Evolutionary conservation across 2,113 vertebrate genomes (phyloP), one percentile per base, ranked within the genome.

Genomic region (Ptychochromis oligacanthus): DNA sequence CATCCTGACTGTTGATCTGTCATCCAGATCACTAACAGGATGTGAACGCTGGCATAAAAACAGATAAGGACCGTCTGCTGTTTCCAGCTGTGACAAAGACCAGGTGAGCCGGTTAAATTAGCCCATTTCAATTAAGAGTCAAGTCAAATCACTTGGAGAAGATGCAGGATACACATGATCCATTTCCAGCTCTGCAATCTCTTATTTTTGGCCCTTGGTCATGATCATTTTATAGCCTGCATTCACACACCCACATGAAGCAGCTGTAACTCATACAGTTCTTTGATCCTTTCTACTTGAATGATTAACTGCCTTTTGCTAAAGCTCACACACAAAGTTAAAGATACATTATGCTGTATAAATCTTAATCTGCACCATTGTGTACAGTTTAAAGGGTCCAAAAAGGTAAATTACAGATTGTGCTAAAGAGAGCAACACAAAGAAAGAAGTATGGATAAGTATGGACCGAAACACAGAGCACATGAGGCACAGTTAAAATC

Each of bases 371-470:
- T 46, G 22, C 5, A 7, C 65, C 11, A 43, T 24, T 85, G 79
- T 77, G 59, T 58, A 11, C 5, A 55, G 52, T 61, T 82, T 28
- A 59, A 38, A 83, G 13, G 14, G 15, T 10, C 3, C 6, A 59
- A 9, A 24, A 58, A 28, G 75, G 22, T 13, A 79, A 85, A 85
- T 81, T 56, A 92, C 10, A 85, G 61, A 46, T 9, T 72, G 67
- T 72, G 46, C 26, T 54, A 34, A 26, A 54, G 46, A 72, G 46
- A 72, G 46, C 67, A 72, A 72, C 26, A 54, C 31, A n/a, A 54
- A 15, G 6, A 6, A 72, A 72, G 43, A n/a, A 2, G 2, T 28
- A 20, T 43, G 43, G 5, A 15, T 46, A 14, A 46, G 43, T 46
- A 46, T 31, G 26, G 67, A 54, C 17, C 52, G 18, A 54, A 72